Evolutionary conservation across 2,797 vertebrate genomes (phyloP).

Genomic region (Pseudochirops cupreus): DNA sequence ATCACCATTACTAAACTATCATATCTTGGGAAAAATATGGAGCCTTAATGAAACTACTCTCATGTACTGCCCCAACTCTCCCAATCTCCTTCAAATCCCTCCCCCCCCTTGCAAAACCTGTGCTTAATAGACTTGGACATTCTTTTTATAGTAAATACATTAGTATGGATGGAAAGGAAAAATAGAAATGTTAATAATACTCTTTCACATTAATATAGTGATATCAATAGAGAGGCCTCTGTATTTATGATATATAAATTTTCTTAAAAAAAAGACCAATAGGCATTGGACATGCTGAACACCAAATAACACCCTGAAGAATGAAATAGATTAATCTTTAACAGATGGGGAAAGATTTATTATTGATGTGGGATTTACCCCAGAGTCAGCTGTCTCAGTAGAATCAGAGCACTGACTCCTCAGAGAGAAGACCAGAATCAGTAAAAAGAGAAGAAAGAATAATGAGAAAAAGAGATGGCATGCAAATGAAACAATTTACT

Average conservation of each 20-base stretch:
- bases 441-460: not conserved
- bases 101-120: not conserved
- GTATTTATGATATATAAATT: not conserved
- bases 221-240: not conserved
- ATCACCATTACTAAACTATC: constrained; percentile 59
- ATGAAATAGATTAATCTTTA: not conserved
- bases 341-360: not conserved
- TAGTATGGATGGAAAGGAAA: constrained; percentile 18
- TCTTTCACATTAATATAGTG: not conserved
- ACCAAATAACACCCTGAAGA: not conserved
- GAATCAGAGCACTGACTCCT: not conserved
- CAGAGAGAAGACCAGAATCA: not conserved
- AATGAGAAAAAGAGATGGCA: not conserved
- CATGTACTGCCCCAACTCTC: not conserved
- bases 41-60: constrained; percentile 17
- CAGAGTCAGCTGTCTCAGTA: not conserved
- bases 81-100: not conserved
- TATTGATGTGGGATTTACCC: not conserved
- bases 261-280: not conserved
- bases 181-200: not conserved
- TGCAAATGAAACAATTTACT: not conserved
- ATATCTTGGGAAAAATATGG: constrained; percentile 63
- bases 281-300: not conserved
- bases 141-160: not conserved
- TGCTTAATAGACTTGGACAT: not conserved